phyloP scores from a whole-genome alignment of 2,797 vertebrate species.

The Sphenodon punctatus region DNA sequence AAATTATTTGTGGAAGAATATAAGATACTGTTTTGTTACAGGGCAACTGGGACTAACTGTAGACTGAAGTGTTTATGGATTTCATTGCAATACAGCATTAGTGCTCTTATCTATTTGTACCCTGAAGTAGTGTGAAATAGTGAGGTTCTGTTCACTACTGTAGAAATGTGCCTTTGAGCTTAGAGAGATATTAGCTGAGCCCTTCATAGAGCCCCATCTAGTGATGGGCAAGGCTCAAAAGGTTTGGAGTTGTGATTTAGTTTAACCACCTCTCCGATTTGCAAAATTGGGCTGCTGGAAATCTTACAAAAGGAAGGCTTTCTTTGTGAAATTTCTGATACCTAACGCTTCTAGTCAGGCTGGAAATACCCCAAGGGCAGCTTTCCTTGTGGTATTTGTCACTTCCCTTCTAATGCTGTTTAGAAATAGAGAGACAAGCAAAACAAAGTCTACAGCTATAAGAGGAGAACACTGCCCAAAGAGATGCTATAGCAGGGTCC shows the following conservation, averaged over 20 bases:
- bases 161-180: slow-evolving; percentile 28
- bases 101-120: too few relatives aligned
- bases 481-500: too few relatives aligned
- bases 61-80: neutral
- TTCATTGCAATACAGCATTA: slow-evolving; percentile 28
- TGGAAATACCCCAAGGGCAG: neutral
- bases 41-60: fast-evolving
- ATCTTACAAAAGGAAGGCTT: neutral
- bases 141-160: too few relatives aligned
- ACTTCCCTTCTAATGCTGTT: neutral
- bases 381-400: neutral
- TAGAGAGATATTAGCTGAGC: slow-evolving; percentile 12
- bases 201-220: neutral
- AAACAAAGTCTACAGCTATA: too few relatives aligned
- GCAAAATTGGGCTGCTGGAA: slow-evolving; percentile 4
- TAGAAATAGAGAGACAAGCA: slow-evolving; percentile 10
- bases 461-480: too few relatives aligned
- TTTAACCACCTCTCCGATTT: neutral
- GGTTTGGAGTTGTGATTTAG: neutral
- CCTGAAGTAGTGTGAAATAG: too few relatives aligned
- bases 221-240: neutral
- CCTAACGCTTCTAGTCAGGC: neutral
- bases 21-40: slow-evolving; percentile 23
- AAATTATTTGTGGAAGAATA: neutral
- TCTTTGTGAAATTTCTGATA: neutral